Conservation (phyloP, 2,888 invertebrate species). For the Pollenia amentaria region DNA sequence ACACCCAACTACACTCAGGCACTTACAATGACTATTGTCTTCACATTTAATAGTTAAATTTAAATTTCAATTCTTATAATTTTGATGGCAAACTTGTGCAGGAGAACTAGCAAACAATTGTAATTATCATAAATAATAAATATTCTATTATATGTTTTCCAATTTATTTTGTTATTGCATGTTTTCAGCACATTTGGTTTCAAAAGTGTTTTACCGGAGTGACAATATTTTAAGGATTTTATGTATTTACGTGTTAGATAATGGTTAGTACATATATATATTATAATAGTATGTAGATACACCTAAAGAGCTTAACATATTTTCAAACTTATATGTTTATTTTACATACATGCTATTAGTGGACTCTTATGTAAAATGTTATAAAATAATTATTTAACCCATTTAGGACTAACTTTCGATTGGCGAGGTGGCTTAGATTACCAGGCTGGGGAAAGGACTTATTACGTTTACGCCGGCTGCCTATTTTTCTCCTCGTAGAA, state of each 20-base stretch:
- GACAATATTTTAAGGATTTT: constrained; percentile 71
- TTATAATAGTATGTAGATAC: not conserved
- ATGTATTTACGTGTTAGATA: constrained; percentile 60
- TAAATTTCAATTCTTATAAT: constrained; percentile 49
- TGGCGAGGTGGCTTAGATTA: not conserved
- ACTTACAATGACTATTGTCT: constrained; percentile 16
- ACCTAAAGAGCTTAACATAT: no score
- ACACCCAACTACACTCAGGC: not conserved
- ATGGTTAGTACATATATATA: constrained; percentile 12
- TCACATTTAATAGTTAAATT: constrained; percentile 19
- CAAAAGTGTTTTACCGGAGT: constrained; percentile 63
- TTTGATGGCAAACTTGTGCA: constrained; percentile 16
- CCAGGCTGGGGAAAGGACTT: not conserved
- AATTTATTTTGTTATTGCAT: constrained; percentile 72
- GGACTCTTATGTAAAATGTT: constrained; percentile 31
- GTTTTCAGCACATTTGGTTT: constrained; percentile 63
- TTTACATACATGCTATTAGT: no score
- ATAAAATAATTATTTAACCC: constrained; percentile 45
- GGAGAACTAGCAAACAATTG: constrained; percentile 19
- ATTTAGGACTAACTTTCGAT: not conserved
- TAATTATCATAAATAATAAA: constrained; percentile 59
- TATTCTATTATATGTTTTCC: constrained; percentile 47
- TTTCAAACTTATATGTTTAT: no score
- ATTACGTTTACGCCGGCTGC: no score
- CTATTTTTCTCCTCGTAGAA: not conserved